A percentile compares a stretch with the other conserved stretches of the same genome.
These are phyloP conservation scores for Labeo calbasu DNA, from an alignment of 2,797 vertebrate species.

Conservation along the genomic window DNA sequence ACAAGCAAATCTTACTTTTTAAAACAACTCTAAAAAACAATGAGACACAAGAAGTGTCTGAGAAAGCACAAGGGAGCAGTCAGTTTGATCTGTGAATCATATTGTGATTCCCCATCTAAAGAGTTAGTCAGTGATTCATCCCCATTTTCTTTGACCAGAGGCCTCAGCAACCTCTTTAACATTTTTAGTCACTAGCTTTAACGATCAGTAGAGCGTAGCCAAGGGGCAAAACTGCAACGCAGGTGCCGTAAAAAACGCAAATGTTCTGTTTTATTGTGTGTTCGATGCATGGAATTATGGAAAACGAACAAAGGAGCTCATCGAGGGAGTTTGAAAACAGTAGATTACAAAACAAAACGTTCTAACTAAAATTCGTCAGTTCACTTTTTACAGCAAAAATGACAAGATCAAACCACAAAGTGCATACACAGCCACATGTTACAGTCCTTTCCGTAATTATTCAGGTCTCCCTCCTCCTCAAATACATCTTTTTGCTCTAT, in stretches of 20 bases:
- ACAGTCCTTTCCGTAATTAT: background rate
- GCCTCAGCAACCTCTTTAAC: slow-evolving; percentile 24
- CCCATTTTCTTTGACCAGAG: slow-evolving; percentile 18
- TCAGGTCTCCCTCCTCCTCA: background rate
- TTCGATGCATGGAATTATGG: background rate
- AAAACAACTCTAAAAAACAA: slow-evolving; percentile 31
- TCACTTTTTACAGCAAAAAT: background rate
- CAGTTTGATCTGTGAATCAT: slow-evolving; percentile 72
- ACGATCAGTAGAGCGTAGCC: background rate
- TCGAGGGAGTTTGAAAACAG: background rate
- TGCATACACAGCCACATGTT: background rate
- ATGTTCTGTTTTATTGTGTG: background rate
- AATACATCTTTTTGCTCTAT: background rate
- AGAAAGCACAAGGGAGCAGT: slow-evolving; percentile 41
- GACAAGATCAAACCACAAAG: slow-evolving; percentile 1
- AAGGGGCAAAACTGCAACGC: background rate
- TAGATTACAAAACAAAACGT: background rate
- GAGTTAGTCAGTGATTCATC: slow-evolving; percentile 68
- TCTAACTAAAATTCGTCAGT: background rate
- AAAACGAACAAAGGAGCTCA: background rate
- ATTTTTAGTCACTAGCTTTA: slow-evolving; percentile 34
- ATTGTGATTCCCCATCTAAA: slow-evolving; percentile 68
- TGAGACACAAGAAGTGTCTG: background rate
- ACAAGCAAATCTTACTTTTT: background rate
- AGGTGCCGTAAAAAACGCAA: background rate